Conservation (phyloP, 1,140 invertebrate genomes). For the Ladona fulva region DNA sequence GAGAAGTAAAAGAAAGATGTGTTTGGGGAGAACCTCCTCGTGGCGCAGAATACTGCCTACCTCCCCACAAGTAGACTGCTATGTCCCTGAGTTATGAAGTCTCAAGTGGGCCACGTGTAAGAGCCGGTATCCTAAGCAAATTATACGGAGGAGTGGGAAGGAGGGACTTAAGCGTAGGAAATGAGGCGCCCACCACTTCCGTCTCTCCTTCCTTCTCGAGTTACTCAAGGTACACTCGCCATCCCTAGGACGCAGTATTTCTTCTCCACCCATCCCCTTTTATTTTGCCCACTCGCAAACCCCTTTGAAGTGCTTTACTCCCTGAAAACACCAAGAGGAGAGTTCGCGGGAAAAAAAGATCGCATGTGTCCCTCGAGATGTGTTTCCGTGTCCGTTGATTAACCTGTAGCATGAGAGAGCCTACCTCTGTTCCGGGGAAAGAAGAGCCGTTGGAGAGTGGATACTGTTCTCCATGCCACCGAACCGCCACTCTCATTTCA, state of each 20-base stretch:
- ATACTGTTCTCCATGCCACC: too few species aligned
- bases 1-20: too few species aligned
- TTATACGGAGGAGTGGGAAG: background rate
- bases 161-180: background rate
- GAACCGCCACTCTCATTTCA: too few species aligned
- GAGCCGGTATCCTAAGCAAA: too few species aligned
- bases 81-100: background rate
- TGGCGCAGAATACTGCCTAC: background rate
- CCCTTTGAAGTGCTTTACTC: background rate
- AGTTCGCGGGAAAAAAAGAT: too few species aligned
- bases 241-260: background rate
- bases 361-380: background rate
- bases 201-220: background rate
- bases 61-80: background rate
- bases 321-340: background rate
- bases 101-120: background rate
- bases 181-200: background rate
- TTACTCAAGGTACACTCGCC: background rate
- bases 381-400: constrained; percentile 4
- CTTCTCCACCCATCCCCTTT: background rate
- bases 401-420: background rate
- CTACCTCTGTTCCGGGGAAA: background rate
- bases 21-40: too few species aligned
- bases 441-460: background rate
- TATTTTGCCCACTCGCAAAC: background rate